Conservation (phyloP, 1,140 invertebrate genomes). For the Zaprionus taronus region DNA sequence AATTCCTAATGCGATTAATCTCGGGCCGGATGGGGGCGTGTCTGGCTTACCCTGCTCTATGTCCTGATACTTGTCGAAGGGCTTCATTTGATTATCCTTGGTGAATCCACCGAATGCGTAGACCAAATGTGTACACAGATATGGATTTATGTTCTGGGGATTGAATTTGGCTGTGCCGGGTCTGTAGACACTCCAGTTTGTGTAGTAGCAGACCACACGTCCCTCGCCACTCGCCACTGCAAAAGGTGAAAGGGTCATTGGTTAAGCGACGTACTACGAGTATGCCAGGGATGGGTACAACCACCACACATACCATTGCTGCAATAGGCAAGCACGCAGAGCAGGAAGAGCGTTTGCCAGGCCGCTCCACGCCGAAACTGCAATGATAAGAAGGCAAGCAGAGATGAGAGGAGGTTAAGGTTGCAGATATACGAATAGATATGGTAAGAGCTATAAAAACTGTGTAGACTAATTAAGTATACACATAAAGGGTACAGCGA, state of each 20-base stretch:
- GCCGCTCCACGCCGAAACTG: constrained; percentile 82
- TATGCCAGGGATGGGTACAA: background rate
- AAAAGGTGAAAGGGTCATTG: background rate
- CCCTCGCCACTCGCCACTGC: constrained; percentile 85
- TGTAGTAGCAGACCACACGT: constrained; percentile 95
- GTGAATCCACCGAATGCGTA: constrained; percentile 97
- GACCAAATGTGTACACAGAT: constrained; percentile 97
- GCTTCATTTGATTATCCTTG: constrained; percentile 94
- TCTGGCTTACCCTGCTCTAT: constrained; percentile 93
- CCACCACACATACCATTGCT: constrained; percentile 76
- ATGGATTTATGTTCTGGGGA: constrained; percentile 97
- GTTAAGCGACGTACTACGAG: background rate
- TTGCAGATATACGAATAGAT: background rate
- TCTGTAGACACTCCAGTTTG: constrained; percentile 97
- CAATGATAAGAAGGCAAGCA: constrained; percentile 23
- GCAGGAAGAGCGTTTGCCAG: constrained; percentile 79
- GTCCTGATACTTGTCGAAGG: constrained; percentile 97
- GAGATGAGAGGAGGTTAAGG: background rate
- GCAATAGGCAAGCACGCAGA: constrained; percentile 73
- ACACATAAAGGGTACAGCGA: no score
- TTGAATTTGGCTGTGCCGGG: constrained; percentile 95
- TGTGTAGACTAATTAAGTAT: no score
- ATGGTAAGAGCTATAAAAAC: no score
- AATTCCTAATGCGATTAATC: constrained; percentile 14
- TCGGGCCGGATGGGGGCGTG: constrained; percentile 43